These are phyloP conservation scores for Mya arenaria DNA, from an alignment of 1,140 invertebrate species.

Conservation along the genomic window DNA sequence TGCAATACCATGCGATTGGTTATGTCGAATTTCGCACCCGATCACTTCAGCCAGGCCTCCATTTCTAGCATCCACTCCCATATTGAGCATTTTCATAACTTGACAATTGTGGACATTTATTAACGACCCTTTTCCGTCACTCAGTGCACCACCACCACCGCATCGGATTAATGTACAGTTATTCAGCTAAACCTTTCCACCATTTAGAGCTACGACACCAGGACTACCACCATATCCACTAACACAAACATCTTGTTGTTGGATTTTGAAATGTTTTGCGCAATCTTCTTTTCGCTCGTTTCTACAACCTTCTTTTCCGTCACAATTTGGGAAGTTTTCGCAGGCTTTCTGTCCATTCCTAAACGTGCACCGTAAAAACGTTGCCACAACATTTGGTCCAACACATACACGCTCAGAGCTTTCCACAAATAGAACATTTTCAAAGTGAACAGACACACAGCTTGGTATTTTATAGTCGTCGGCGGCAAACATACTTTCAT, in stretches of 20 bases:
- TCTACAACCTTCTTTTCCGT: background rate
- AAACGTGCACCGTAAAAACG: conserved; percentile 13
- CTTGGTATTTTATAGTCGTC: background rate
- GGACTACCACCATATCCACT: background rate
- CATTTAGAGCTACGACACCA: background rate
- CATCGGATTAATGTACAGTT: conserved; percentile 2
- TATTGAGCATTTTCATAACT: background rate
- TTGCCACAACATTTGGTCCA: background rate
- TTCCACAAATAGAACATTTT: background rate
- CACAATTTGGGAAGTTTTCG: conserved; percentile 9
- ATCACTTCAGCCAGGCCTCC: background rate
- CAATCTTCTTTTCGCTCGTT: background rate
- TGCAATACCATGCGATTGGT: conserved; percentile 12
- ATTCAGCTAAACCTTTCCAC: background rate
- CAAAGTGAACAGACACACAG: background rate
- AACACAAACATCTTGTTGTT: background rate
- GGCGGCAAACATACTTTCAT: background rate
- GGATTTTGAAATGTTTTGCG: background rate
- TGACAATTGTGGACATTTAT: background rate
- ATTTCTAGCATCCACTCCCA: conserved; percentile 7
- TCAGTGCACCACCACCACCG: conserved; percentile 11
- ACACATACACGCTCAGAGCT: background rate
- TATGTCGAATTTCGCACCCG: background rate
- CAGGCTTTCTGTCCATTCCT: conserved; percentile 5
- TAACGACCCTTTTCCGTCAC: background rate